phyloP scores from a whole-genome alignment of 2,797 vertebrate genomes.

The Pampus argenteus region DNA sequence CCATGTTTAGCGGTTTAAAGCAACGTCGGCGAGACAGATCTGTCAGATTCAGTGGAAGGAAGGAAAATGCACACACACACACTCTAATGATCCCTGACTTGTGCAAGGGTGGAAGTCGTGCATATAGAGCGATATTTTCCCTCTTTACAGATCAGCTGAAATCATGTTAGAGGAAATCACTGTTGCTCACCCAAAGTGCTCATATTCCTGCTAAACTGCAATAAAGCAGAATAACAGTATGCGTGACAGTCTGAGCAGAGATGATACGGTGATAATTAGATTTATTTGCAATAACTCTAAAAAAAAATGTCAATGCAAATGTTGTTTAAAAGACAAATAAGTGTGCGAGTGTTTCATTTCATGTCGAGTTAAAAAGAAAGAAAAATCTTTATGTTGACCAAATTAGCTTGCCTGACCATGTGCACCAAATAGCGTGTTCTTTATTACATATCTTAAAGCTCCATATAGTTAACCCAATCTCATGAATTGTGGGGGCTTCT shows the following conservation, averaged over 20 bases:
- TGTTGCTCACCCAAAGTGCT: constrained; percentile 29
- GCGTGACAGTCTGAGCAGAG: neutral
- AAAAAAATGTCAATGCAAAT: constrained; percentile 51
- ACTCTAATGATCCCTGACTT: constrained; percentile 29
- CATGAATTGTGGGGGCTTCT: constrained; percentile 20
- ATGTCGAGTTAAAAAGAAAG: constrained; percentile 9
- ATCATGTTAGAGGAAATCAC: constrained; percentile 49
- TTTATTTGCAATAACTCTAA: constrained; percentile 42
- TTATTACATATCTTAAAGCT: constrained; percentile 37
- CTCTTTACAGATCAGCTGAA: constrained; percentile 43
- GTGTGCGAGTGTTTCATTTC: constrained; percentile 12
- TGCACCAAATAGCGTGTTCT: constrained; percentile 14
- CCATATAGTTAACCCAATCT: constrained; percentile 11
- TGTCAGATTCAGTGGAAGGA: constrained; percentile 2
- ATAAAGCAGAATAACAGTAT: constrained; percentile 34
- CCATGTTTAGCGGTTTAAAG: constrained; percentile 48
- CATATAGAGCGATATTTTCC: constrained; percentile 29
- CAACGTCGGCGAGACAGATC: constrained; percentile 22
- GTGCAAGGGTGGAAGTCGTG: constrained; percentile 17
- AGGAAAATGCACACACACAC: constrained; percentile 14
- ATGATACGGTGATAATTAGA: constrained; percentile 32
- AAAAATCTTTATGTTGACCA: neutral
- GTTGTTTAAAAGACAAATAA: constrained; percentile 26
- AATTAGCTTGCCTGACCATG: neutral
- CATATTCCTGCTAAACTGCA: constrained; percentile 38